A percentile compares a stretch with the other conserved stretches of the same genome.
phyloP scores from a whole-genome alignment of 2,888 invertebrate species.

The Acholoe squamosa region DNA sequence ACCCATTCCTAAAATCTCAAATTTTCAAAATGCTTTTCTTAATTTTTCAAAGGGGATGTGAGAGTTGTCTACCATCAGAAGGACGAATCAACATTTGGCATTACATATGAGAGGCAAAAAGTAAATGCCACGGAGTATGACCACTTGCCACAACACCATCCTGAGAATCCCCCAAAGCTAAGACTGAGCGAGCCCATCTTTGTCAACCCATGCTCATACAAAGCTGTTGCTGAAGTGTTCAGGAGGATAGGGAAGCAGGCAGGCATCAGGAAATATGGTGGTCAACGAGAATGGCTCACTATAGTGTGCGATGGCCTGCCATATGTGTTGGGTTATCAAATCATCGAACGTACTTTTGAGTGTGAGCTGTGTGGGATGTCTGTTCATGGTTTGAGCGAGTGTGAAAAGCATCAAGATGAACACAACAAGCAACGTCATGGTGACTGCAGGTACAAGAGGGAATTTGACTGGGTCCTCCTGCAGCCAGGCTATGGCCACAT shows the following conservation, averaged over 20 bases:
- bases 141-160: neutral
- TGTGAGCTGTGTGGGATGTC: neutral
- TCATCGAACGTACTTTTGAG: neutral
- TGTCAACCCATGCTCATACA: neutral
- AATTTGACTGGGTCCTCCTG: neutral
- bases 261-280: conserved; percentile 10
- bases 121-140: neutral
- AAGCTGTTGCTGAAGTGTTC: neutral
- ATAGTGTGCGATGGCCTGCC: conserved; percentile 29
- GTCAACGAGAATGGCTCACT: neutral
- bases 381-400: neutral
- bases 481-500: neutral
- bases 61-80: neutral
- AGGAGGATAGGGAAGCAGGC: neutral
- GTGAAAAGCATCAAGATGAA: neutral
- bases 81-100: neutral
- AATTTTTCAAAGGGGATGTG: neutral
- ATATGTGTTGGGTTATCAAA: neutral
- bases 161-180: neutral
- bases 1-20: no score
- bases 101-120: neutral
- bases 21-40: no score
- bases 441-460: neutral
- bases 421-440: neutral
- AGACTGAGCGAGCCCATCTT: neutral